Evolutionary conservation across 37 sponge, comb jelly and placozoan species (phyloP), one percentile per base, ranked within the genome.

Genomic region (Petrosia ficiformis): DNA sequence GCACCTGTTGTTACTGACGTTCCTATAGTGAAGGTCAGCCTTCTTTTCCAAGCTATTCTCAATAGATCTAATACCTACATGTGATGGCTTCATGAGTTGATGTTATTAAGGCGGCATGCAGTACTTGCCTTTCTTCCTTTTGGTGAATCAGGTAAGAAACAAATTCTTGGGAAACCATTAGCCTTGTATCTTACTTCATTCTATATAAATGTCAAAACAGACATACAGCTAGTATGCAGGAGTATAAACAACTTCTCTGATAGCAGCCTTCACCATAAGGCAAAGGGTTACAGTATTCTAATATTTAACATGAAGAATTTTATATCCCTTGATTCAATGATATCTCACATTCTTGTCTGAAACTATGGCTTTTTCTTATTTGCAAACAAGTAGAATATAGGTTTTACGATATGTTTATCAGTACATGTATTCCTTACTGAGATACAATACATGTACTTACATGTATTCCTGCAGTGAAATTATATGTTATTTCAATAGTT

Each of bases 1-100:
- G 72, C 70, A 1, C 99, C 99, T 1, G 94, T 91, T 22, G 94
- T 99, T 10, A 88, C 89, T 32, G 94, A 93, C 4, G 92, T 86
- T 24, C 96, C 96, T 5, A 99, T 96, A 33, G 96, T 95, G 85
- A 99, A 99, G 57, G 98, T 96, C 0, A 99, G 92, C 38, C 69
- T 75, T 24, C 99, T 65, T 25, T 91, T 79, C 93, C 97, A 99
- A 1, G 99, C 99, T 52, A 85, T 70, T 31, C 74, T 57, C 25
- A 99, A 81, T 59, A 99, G 75, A n/a, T 74, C 68, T 65, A 99
- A 48, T n/a, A 95, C 85, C 92, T 91, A 33, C 11, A 61, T 8
- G 11, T 43, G 4, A 11, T 14, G 4, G 39, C 5, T 36, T 31
- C 19, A 28, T 14, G 21, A 14, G 32, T 43, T 35, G 42, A 4